phyloP scores from a whole-genome alignment of 1,140 invertebrate species.

The Drosophila nikananu region DNA sequence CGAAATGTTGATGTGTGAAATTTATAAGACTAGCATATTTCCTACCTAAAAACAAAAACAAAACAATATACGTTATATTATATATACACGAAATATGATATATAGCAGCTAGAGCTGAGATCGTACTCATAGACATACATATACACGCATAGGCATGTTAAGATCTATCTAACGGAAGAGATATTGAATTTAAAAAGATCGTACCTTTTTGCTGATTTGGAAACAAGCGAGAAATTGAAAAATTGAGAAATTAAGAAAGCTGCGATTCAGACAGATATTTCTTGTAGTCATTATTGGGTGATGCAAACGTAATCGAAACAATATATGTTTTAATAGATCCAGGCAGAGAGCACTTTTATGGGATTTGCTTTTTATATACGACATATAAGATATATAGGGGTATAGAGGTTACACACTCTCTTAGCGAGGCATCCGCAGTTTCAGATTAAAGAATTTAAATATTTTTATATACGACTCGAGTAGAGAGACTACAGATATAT shows the following conservation, averaged over 20 bases:
- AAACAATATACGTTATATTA: conserved; percentile 66
- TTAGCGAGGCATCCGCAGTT: conserved; percentile 49
- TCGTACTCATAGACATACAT: conserved; percentile 59
- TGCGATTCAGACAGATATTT: conserved; percentile 19
- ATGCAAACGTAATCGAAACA: conserved; percentile 73
- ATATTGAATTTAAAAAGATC: conserved; percentile 75
- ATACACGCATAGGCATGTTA: conserved; percentile 27
- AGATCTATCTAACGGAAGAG: conserved; percentile 36
- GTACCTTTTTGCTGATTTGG: conserved; percentile 81
- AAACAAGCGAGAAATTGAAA: conserved; percentile 36
- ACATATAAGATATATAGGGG: conserved; percentile 20
- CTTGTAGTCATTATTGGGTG: conserved; percentile 56
- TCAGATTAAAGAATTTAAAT: conserved; percentile 78
- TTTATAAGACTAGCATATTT: conserved; percentile 85
- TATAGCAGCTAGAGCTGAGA: conserved; percentile 70
- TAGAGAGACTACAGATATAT: conserved; percentile 37
- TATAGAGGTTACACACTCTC: conserved; percentile 6
- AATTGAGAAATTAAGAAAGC: conserved; percentile 2
- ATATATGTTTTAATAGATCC: conserved; percentile 67
- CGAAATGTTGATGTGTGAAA: conserved; percentile 85
- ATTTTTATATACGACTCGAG: conserved; percentile 74
- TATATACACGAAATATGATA: conserved; percentile 57
- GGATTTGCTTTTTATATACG: conserved; percentile 77
- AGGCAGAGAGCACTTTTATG: conserved; percentile 65
- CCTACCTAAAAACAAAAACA: conserved; percentile 67